Percentiles rank a stretch among this genome's conserved stretches.
phyloP scores from a whole-genome alignment of 2,797 vertebrate species.

The Rousettus madagascariensis region DNA sequence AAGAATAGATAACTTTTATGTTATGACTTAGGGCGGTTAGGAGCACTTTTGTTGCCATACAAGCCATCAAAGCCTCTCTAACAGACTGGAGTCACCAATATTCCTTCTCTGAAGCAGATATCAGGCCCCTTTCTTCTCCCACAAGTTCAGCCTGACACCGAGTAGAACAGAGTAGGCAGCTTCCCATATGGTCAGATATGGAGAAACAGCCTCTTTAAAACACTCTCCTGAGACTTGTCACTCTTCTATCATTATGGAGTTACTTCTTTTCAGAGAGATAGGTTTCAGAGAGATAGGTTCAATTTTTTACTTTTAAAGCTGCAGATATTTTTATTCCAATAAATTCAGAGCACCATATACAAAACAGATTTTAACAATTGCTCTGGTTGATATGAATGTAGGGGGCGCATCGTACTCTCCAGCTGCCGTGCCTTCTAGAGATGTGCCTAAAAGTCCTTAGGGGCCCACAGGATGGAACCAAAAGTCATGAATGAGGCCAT shows the following conservation, averaged over 20 bases:
- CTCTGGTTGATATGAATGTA: neutral
- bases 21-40: neutral
- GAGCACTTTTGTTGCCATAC: neutral
- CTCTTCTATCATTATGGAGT: fast-evolving
- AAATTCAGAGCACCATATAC: neutral
- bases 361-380: neutral
- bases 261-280: neutral
- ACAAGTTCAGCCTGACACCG: neutral
- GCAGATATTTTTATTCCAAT: neutral
- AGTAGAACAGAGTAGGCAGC: neutral
- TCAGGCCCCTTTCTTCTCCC: neutral
- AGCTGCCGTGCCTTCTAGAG: neutral
- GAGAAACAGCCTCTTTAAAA: neutral
- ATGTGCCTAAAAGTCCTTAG: fast-evolving
- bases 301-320: neutral
- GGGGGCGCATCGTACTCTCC: fast-evolving
- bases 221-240: too few relatives aligned
- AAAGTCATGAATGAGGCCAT: neutral
- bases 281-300: neutral
- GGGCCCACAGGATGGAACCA: too few relatives aligned
- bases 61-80: neutral
- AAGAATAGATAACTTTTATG: neutral
- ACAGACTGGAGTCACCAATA: neutral
- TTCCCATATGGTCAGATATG: too few relatives aligned
- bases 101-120: neutral